Conservation (phyloP, 2,797 vertebrate species). For the Centropyge bicolor region DNA sequence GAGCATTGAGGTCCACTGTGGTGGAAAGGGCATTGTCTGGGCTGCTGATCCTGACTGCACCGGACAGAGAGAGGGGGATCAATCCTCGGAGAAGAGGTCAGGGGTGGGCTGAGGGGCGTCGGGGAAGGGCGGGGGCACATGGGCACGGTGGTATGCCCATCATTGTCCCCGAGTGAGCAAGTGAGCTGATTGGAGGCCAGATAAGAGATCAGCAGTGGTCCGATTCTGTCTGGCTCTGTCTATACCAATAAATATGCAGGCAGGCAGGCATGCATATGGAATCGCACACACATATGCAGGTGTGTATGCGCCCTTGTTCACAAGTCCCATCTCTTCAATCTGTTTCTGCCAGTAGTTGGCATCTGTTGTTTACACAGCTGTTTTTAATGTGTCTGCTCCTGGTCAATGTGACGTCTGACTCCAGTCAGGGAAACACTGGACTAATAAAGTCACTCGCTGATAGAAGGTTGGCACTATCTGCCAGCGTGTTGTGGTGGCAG, state of each 20-base stretch:
- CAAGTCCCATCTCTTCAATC: conserved; percentile 8
- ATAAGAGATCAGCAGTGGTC: conserved; percentile 69
- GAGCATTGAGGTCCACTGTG: conserved; percentile 83
- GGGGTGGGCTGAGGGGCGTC: conserved; percentile 59
- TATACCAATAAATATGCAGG: conserved; percentile 47
- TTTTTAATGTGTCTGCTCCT: conserved; percentile 43
- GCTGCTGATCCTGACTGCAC: conserved; percentile 76
- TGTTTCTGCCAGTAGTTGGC: conserved; percentile 24
- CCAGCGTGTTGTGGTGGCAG: conserved; percentile 49
- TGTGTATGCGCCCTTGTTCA: conserved; percentile 14
- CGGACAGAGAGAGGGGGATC: conserved; percentile 77
- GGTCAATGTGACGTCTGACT: conserved; percentile 41
- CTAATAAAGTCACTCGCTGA: conserved; percentile 60
- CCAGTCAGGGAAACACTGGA: conserved; percentile 6
- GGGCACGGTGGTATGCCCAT: conserved; percentile 68
- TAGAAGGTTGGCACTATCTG: conserved; percentile 45
- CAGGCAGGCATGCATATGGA: conserved; percentile 46
- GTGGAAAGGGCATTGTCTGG: conserved; percentile 86
- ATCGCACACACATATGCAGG: conserved; percentile 22
- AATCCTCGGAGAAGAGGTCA: conserved; percentile 71
- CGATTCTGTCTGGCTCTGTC: conserved; percentile 65
- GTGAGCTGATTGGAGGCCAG: conserved; percentile 66
- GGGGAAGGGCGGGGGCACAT: conserved; percentile 55
- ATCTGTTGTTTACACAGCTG: conserved; percentile 52
- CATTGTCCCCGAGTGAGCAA: conserved; percentile 72